phyloP scores from a whole-genome alignment of 2,888 invertebrate genomes.

The Palloptera scutellata region DNA sequence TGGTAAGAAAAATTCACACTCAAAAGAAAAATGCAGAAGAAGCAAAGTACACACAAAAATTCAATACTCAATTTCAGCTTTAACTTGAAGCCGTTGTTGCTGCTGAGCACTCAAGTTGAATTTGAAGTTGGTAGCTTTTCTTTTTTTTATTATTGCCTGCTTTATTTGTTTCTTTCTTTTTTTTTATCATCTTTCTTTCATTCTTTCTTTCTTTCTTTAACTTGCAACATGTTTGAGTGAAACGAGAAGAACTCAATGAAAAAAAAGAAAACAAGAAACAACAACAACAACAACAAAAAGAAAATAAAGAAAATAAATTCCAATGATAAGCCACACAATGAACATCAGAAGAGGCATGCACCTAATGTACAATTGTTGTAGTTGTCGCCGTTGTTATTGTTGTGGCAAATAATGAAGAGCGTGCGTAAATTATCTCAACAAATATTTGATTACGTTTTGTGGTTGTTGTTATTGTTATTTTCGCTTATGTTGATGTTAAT shows the following conservation, averaged over 20 bases:
- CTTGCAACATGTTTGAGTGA: conserved; percentile 33
- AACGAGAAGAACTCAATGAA: too few species aligned
- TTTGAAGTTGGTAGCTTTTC: too few species aligned
- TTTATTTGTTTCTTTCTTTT: too few species aligned
- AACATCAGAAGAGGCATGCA: conserved; percentile 26
- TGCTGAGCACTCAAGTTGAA: background rate
- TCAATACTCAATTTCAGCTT: conserved; percentile 7
- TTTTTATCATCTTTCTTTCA: too few species aligned
- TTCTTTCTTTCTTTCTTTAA: background rate
- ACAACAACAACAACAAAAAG: too few species aligned
- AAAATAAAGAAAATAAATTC: too few species aligned
- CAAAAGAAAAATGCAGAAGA: too few species aligned
- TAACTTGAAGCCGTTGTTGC: background rate
- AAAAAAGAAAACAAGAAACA: too few species aligned
- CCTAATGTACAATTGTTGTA: background rate
- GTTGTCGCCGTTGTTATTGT: background rate
- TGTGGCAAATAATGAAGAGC: conserved; percentile 13
- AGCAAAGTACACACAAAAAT: too few species aligned
- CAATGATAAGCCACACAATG: conserved; percentile 22
- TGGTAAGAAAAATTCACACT: too few species aligned
- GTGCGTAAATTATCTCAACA: conserved; percentile 33
- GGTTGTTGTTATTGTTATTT: conserved; percentile 12
- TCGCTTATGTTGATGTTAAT: conserved; percentile 13
- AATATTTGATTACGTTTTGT: conserved; percentile 20
- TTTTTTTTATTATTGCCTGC: too few species aligned